phyloP scores from a whole-genome alignment of 2,797 vertebrate genomes.

The Telmatherina bonti region DNA sequence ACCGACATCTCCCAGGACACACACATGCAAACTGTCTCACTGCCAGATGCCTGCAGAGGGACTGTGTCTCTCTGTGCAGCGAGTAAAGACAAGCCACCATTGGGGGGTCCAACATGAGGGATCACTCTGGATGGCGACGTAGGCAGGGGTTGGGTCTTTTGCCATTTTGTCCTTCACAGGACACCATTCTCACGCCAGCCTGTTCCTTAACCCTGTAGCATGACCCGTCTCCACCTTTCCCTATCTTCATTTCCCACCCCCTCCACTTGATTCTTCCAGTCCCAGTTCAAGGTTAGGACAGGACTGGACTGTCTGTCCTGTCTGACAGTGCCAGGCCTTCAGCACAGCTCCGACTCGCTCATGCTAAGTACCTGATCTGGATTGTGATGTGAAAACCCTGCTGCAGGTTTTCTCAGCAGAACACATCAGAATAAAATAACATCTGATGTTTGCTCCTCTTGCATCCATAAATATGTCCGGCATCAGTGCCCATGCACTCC shows the following conservation, averaged over 20 bases:
- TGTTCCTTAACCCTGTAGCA: conserved; percentile 1
- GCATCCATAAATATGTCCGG: no score
- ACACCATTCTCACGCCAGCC: conserved; percentile 12
- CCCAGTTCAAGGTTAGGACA: conserved; percentile 27
- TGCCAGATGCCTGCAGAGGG: conserved; percentile 30
- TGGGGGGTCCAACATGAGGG: conserved; percentile 67
- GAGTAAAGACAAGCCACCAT: conserved; percentile 25
- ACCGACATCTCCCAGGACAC: conserved; percentile 31
- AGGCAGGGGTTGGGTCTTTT: conserved; percentile 51
- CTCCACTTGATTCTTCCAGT: conserved; percentile 9
- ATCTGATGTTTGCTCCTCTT: no score
- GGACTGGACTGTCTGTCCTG: conserved; percentile 7
- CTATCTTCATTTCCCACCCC: not conserved
- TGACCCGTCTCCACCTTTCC: not conserved
- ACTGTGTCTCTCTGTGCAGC: conserved; percentile 24
- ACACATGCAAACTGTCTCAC: conserved; percentile 3
- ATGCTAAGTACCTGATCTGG: no score
- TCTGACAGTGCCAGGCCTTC: not conserved
- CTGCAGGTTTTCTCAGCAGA: no score
- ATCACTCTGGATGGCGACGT: conserved; percentile 54
- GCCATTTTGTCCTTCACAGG: conserved; percentile 73
- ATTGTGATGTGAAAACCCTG: no score
- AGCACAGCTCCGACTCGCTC: not conserved
- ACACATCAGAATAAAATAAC: no score
- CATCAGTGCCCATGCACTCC: no score